Conservation (phyloP, 2,797 vertebrate species). For the Tokudaia tokunoshimensis region DNA sequence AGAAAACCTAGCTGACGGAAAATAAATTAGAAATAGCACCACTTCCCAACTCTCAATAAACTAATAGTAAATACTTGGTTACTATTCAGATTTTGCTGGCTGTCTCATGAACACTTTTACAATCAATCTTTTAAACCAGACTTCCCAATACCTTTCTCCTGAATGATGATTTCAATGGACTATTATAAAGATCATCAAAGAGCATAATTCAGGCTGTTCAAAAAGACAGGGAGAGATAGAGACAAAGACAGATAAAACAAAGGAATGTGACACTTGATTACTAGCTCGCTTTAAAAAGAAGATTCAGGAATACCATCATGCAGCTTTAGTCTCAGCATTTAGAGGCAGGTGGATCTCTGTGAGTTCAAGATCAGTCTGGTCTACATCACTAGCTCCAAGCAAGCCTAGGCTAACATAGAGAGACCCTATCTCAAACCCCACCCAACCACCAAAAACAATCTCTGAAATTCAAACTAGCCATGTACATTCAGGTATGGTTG, state of each 20-base stretch:
- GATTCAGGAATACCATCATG: not conserved
- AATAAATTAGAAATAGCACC: not conserved
- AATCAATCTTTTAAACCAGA: conserved; percentile 49
- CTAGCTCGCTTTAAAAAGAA: not conserved
- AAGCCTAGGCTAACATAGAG: not conserved
- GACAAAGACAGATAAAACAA: not conserved
- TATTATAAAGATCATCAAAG: conserved; percentile 1
- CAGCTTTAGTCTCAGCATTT: not conserved
- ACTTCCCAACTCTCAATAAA: conserved; percentile 22
- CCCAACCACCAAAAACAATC: not conserved
- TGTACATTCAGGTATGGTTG: not conserved
- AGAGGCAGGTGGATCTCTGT: not conserved
- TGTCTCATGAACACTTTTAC: conserved; percentile 11
- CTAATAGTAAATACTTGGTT: not conserved
- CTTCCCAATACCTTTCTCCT: not conserved
- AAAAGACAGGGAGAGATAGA: not conserved
- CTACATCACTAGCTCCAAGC: not conserved
- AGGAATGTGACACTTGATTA: not conserved
- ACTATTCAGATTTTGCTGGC: conserved; percentile 5
- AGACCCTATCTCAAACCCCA: not conserved
- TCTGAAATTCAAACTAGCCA: conserved; percentile 1
- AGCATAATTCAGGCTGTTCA: not conserved
- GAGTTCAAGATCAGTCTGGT: not conserved
- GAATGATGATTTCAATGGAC: not conserved
- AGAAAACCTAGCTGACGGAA: conserved; percentile 47